Percentiles rank a stretch among this genome's conserved stretches.
phyloP scores from a whole-genome alignment of 2,113 vertebrate genomes.

The Tachycineta bicolor region DNA sequence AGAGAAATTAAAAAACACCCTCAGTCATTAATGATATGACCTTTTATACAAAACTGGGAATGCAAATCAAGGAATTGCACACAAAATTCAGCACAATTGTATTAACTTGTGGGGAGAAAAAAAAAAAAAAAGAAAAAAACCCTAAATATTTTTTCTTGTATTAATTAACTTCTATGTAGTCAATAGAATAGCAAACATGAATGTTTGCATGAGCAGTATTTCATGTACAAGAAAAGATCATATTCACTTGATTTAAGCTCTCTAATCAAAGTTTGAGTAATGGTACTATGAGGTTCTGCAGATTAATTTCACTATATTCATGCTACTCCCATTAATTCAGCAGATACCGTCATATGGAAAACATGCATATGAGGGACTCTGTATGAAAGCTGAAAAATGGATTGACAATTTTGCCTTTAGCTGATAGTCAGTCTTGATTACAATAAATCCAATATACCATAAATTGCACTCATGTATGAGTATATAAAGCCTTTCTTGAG shows the following conservation, averaged over 20 bases:
- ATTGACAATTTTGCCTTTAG: not conserved
- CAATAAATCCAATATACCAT: not conserved
- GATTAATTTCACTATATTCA: not conserved
- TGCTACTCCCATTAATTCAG: not conserved
- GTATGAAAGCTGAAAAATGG: not conserved
- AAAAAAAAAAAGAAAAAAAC: not conserved
- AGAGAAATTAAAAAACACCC: not conserved
- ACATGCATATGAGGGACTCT: not conserved
- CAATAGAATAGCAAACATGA: not conserved
- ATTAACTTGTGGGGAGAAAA: not conserved
- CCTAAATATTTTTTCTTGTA: not conserved
- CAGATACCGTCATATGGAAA: not conserved
- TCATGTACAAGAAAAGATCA: not conserved
- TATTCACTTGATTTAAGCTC: not conserved
- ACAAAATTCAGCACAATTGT: not conserved
- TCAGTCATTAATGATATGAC: not conserved
- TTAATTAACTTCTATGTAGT: not conserved
- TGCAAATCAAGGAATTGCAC: not conserved
- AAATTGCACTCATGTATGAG: not conserved
- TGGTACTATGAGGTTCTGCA: not conserved
- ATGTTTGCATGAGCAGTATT: not conserved
- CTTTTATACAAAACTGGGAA: not conserved
- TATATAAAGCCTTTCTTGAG: not conserved
- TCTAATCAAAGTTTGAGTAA: not conserved
- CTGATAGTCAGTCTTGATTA: not conserved